phyloP scores from a whole-genome alignment of 2,888 invertebrate species.

The Polymixis flavicincta region DNA sequence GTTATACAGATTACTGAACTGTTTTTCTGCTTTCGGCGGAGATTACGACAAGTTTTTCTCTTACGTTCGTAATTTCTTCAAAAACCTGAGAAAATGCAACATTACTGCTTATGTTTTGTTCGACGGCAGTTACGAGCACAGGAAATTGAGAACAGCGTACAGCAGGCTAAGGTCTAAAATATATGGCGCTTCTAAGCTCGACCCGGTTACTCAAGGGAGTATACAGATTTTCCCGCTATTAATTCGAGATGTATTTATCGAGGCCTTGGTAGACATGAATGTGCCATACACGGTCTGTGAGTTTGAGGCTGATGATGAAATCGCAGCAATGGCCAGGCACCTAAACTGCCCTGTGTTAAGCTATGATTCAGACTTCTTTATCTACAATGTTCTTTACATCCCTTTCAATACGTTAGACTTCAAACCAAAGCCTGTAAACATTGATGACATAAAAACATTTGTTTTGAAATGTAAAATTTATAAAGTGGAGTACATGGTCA shows the following conservation, averaged over 20 bases:
- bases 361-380: conserved; percentile 98
- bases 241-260: conserved; percentile 93
- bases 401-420: conserved; percentile 93
- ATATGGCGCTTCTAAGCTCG: conserved; percentile 89
- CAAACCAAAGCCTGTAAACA: conserved; percentile 78
- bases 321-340: conserved; percentile 95
- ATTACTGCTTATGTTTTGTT: conserved; percentile 94
- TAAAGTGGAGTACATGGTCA: conserved; percentile 92
- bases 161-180: conserved; percentile 91
- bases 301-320: conserved; percentile 97
- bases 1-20: conserved; percentile 91
- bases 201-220: conserved; percentile 89
- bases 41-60: conserved; percentile 95
- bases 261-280: conserved; percentile 92
- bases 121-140: conserved; percentile 94
- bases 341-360: conserved; percentile 96
- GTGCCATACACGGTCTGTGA: conserved; percentile 93
- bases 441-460: conserved; percentile 77
- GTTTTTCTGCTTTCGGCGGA: conserved; percentile 94
- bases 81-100: conserved; percentile 92
- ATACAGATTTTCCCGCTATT: conserved; percentile 94
- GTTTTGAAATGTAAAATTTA: conserved; percentile 93
- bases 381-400: conserved; percentile 96
- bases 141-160: conserved; percentile 93
- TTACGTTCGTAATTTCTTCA: conserved; percentile 92